phyloP scores from a whole-genome alignment of 2,797 vertebrate species.

The Schizothorax lantsangensis region DNA sequence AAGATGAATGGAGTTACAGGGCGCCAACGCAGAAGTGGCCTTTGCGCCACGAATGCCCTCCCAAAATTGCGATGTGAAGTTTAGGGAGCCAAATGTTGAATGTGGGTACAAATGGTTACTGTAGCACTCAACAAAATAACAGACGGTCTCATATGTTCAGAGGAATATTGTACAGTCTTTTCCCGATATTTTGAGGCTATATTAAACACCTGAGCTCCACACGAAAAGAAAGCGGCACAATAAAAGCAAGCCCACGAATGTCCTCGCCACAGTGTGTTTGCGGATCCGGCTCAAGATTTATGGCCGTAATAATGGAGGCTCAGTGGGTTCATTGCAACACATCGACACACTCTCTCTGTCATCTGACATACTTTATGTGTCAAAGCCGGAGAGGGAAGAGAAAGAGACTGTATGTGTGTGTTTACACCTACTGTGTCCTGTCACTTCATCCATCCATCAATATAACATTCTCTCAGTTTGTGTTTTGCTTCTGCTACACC shows the following conservation, averaged over 20 bases:
- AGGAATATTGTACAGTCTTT: conserved; percentile 11
- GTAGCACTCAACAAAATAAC: not conserved
- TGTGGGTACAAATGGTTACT: not conserved
- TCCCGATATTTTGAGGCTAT: conserved; percentile 26
- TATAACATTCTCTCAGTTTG: conserved; percentile 23
- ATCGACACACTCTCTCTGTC: conserved; percentile 72
- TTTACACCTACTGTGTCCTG: conserved; percentile 47
- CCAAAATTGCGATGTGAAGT: conserved; percentile 10
- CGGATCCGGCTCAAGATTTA: conserved; percentile 73
- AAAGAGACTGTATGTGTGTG: conserved; percentile 37
- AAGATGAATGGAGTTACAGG: not conserved
- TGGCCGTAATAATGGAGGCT: conserved; percentile 78
- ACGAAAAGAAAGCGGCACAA: conserved; percentile 5
- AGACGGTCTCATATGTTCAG: conserved; percentile 15
- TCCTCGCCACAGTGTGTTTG: conserved; percentile 30
- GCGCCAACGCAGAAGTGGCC: not conserved
- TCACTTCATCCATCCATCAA: conserved; percentile 54
- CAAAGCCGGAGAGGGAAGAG: conserved; percentile 36
- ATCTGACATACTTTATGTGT: conserved; percentile 70
- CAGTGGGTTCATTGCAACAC: conserved; percentile 72
- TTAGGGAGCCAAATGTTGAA: not conserved
- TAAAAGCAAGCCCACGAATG: not conserved
- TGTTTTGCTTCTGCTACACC: not conserved
- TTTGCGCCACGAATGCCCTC: not conserved
- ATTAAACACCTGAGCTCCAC: conserved; percentile 58